phyloP scores from a whole-genome alignment of 2,113 vertebrate genomes.

The Isurus oxyrinchus region DNA sequence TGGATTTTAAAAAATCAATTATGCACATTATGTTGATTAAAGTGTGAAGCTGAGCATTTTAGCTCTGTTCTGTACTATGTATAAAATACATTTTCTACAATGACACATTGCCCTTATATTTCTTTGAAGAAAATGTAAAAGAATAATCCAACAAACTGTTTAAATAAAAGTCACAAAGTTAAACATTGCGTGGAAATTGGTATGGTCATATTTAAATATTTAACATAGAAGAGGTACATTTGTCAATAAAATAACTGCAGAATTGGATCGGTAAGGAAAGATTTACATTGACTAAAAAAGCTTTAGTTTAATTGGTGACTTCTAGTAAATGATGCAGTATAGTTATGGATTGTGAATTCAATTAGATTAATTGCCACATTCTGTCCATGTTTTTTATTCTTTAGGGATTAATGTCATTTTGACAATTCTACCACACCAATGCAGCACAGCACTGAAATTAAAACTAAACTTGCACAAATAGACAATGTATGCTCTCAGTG shows the following conservation, averaged over 20 bases:
- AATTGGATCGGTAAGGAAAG: neutral
- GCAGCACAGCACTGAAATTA: neutral
- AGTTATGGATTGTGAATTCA: neutral
- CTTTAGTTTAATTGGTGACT: neutral
- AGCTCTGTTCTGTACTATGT: neutral
- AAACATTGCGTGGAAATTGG: neutral
- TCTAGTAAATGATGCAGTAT: neutral
- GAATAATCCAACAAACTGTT: neutral
- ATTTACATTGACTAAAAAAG: neutral
- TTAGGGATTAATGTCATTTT: neutral
- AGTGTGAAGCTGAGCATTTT: neutral
- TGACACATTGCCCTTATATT: neutral
- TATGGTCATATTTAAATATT: neutral
- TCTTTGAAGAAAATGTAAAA: conserved; percentile 32
- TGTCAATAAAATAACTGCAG: neutral
- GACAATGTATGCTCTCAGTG: neutral
- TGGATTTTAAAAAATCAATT: conserved; percentile 3
- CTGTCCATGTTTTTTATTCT: neutral
- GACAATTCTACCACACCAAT: neutral
- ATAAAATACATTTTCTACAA: conserved; percentile 19
- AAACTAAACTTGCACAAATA: neutral
- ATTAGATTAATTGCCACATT: neutral
- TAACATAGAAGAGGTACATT: neutral
- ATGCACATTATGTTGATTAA: neutral
- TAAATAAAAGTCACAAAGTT: neutral